phyloP scores from a whole-genome alignment of 2,797 vertebrate genomes.

The Acanthurus leucopareius region DNA sequence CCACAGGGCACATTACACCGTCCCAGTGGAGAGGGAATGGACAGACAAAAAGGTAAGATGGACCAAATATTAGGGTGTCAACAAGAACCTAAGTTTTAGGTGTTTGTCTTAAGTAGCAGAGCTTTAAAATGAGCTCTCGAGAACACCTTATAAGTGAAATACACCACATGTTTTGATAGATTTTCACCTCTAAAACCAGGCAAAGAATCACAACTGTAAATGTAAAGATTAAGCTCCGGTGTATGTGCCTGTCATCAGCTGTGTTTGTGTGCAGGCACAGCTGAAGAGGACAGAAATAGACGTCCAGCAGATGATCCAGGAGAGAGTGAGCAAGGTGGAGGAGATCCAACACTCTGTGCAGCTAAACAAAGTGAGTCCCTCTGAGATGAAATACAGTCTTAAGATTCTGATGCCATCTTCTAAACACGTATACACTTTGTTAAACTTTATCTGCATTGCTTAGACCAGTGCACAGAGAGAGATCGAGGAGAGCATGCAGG shows the following conservation, averaged over 20 bases:
- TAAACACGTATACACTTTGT: no score
- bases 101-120: not conserved
- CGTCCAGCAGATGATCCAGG: constrained; percentile 87
- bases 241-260: not conserved
- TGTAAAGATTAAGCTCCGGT: not conserved
- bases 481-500: constrained; percentile 80
- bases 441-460: not conserved
- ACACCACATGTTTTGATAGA: no score
- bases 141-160: no score
- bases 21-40: constrained; percentile 87
- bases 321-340: constrained; percentile 83
- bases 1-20: constrained; percentile 86
- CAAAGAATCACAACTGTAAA: not conserved
- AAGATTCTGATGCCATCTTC: not conserved
- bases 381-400: not conserved
- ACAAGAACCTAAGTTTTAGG: not conserved
- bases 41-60: constrained; percentile 82
- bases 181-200: not conserved
- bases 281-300: constrained; percentile 84
- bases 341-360: constrained; percentile 82
- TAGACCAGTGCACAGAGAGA: constrained; percentile 82
- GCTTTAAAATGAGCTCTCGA: not conserved
- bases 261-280: constrained; percentile 71
- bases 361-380: constrained; percentile 81
- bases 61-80: no score